These are phyloP conservation scores for Oscheius myriophilus DNA, from an alignment of 2,888 invertebrate genomes.

Conservation along the genomic window DNA sequence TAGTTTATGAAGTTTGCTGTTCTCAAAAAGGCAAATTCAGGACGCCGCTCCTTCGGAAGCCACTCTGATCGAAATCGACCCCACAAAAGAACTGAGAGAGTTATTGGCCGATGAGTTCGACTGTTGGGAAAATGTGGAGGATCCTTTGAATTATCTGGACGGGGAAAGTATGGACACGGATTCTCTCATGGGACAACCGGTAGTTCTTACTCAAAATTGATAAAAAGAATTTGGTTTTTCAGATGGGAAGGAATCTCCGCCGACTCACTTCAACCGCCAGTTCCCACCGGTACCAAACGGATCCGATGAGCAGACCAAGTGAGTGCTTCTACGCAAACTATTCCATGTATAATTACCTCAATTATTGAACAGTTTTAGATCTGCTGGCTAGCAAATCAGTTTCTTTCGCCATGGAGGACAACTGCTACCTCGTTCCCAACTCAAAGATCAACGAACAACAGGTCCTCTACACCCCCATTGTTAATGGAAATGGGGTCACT, in stretches of 20 bases:
- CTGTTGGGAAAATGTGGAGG: conserved; percentile 31
- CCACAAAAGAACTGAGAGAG: conserved; percentile 35
- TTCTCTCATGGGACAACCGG: conserved; percentile 30
- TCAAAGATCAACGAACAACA: conserved; percentile 31
- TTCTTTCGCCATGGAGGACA: conserved; percentile 27
- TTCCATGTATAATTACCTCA: background rate
- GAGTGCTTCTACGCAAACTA: conserved; percentile 9
- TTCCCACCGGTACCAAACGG: conserved; percentile 57
- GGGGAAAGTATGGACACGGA: conserved; percentile 31
- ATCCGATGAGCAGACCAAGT: conserved; percentile 46
- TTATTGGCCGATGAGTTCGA: conserved; percentile 36
- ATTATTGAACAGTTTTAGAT: too few relatives aligned
- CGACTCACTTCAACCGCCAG: conserved; percentile 29
- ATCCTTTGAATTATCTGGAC: conserved; percentile 49
- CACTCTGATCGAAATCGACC: conserved; percentile 7
- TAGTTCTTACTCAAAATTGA: background rate
- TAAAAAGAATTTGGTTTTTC: background rate
- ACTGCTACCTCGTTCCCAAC: conserved; percentile 45
- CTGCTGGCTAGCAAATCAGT: conserved; percentile 4
- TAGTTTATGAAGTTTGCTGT: too few relatives aligned
- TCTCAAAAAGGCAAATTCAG: conserved; percentile 1
- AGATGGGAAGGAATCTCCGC: conserved; percentile 2
- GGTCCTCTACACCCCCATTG: conserved; percentile 51
- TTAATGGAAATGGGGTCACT: conserved; percentile 43
- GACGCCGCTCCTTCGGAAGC: background rate